Percentiles rank a stretch among this genome's conserved stretches.
Conservation (phyloP, 2,797 vertebrate species). For the Dipus sagitta region DNA sequence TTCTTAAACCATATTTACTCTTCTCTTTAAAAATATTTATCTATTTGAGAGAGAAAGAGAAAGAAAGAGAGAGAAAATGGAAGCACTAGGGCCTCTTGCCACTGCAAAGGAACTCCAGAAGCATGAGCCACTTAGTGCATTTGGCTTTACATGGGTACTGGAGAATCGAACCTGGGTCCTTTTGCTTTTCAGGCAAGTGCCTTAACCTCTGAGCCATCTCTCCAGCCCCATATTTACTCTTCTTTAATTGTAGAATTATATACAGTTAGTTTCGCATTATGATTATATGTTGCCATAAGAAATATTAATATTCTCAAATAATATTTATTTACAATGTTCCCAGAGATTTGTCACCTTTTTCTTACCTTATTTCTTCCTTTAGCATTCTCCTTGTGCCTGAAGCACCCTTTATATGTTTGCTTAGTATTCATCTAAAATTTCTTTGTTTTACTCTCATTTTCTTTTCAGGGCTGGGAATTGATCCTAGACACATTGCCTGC, state of each 20-base stretch:
- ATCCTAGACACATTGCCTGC: background rate
- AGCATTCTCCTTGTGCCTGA: constrained; percentile 1
- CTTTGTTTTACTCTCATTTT: background rate
- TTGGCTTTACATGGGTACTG: too few relatives aligned
- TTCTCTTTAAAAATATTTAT: too few relatives aligned
- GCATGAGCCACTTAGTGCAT: too few relatives aligned
- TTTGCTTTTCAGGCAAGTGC: too few relatives aligned
- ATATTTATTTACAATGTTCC: background rate
- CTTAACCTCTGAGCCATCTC: too few relatives aligned
- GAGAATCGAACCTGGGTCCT: too few relatives aligned
- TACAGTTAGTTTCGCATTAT: constrained; percentile 24
- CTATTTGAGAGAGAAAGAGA: too few relatives aligned
- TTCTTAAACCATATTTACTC: background rate
- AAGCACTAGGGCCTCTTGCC: too few relatives aligned
- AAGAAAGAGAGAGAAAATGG: too few relatives aligned
- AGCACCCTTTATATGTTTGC: background rate
- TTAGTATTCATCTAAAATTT: background rate
- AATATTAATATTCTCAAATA: constrained; percentile 44
- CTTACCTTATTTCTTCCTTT: background rate
- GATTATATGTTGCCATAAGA: background rate
- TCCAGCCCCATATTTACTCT: too few relatives aligned
- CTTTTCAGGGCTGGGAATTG: background rate
- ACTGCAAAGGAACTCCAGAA: too few relatives aligned
- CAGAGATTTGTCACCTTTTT: background rate
- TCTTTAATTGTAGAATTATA: background rate